Evolutionary conservation across 2,888 invertebrate species (phyloP), one percentile per base, ranked within the genome.

Genomic region (Pilophorus perplexus): DNA sequence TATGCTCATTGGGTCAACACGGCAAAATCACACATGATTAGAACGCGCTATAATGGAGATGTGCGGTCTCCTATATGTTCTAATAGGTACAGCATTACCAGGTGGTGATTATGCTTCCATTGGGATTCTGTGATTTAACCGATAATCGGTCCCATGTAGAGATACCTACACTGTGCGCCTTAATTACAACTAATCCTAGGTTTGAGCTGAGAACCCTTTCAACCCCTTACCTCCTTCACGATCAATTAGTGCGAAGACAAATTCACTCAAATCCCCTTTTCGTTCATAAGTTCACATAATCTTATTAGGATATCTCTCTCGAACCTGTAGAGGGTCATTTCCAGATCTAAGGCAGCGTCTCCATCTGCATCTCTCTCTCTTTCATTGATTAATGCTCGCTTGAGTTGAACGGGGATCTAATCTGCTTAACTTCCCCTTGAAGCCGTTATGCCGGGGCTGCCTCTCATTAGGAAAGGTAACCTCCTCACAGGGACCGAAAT

Each of bases 11-110:
- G n/a, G n/a, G n/a, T n/a, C n/a, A n/a, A n/a, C n/a, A n/a, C n/a
- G n/a, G n/a, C n/a, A n/a, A n/a, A n/a, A n/a, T n/a, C n/a, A n/a
- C n/a, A n/a, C n/a, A n/a, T n/a, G n/a, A n/a, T n/a, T n/a, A n/a
- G n/a, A n/a, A n/a, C n/a, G n/a, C n/a, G n/a, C n/a, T n/a, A n/a
- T 52, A 52, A 52, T 52, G 28, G 52, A 52, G 52, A 52, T 18
- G 33, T 52, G 52, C 28, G 28, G 52, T 46, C 23, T 22, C 28
- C 3, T 52, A 52, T 18, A 52, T 18, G 16, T 20, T 12, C 25
- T 40, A 12, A 44, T 44, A 44, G 20, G 25, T 27, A 52, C 14
- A 52, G 28, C 52, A 27, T 28, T 28, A 52, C 52, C 52, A 52
- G 52, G 27, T 52, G 52, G 52, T 52, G 52, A 28, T 28, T 52